Evolutionary conservation across 1,140 invertebrate species (phyloP).

Genomic region (Scaptomyza montana): DNA sequence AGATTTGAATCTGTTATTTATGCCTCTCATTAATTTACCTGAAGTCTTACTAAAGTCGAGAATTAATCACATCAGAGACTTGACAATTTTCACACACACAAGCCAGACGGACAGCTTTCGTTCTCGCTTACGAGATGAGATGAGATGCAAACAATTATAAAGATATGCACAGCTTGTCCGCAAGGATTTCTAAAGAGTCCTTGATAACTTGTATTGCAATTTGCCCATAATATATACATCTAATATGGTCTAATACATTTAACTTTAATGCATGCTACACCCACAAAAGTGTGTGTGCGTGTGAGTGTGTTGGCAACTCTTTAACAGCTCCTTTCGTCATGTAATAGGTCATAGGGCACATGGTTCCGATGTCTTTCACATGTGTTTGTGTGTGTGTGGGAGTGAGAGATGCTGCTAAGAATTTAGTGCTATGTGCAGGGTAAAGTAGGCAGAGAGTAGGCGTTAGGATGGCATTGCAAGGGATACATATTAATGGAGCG

Average conservation of each 20-base stretch:
- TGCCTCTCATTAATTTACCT: slow-evolving; percentile 8
- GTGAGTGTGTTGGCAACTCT: slow-evolving; percentile 39
- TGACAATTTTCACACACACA: slow-evolving; percentile 1
- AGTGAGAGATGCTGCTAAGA: slow-evolving; percentile 25
- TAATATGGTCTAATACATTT: slow-evolving; percentile 48
- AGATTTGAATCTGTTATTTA: slow-evolving; percentile 12
- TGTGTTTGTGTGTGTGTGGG: slow-evolving; percentile 7
- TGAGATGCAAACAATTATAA: slow-evolving; percentile 17
- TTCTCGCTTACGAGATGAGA: no score
- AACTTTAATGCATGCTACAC: slow-evolving; percentile 32
- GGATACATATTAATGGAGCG: slow-evolving; percentile 81
- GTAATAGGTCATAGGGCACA: slow-evolving; percentile 71
- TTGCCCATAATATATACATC: slow-evolving; percentile 31
- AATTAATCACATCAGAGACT: slow-evolving; percentile 7
- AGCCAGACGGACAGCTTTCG: background rate
- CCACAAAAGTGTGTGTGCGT: background rate
- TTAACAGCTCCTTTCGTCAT: slow-evolving; percentile 69
- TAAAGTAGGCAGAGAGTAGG: slow-evolving; percentile 49
- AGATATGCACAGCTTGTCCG: slow-evolving; percentile 2
- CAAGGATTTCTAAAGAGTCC: background rate
- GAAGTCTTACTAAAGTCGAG: background rate
- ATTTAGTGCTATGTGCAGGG: slow-evolving; percentile 52
- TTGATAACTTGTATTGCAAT: slow-evolving; percentile 39
- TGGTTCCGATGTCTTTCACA: slow-evolving; percentile 31
- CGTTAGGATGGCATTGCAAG: slow-evolving; percentile 65